Base-by-base conservation (phyloP, 2,113 vertebrate genomes). In the Dinomys branickii region DNA sequence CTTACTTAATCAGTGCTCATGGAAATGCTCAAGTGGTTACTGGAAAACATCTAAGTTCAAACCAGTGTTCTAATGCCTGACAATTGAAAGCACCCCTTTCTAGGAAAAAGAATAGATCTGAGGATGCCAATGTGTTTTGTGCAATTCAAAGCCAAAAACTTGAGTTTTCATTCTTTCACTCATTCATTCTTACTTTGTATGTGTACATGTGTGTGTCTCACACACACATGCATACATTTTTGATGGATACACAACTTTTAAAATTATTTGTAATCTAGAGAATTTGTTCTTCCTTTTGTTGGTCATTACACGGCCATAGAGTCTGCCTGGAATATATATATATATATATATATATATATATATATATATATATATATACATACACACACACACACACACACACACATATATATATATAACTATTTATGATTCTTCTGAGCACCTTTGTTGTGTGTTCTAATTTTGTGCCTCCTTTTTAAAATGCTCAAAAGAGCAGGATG, bases 361-460 rank as follows among this genome's bases (percentile, higher is more conserved):
- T n/a, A n/a, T n/a, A n/a, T n/a, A n/a, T n/a, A n/a, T n/a, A n/a
- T n/a, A n/a, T n/a, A n/a, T n/a, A n/a, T n/a, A n/a, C n/a, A n/a
- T n/a, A n/a, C n/a, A n/a, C n/a, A n/a, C n/a, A n/a, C n/a, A n/a
- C n/a, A n/a, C n/a, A n/a, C n/a, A n/a, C n/a, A n/a, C n/a, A n/a
- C n/a, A n/a, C n/a, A n/a, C n/a, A n/a, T n/a, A 50, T 69, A 12
- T 71, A 54, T 65, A 71, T 67, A 30, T 96, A 52, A 85, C 38
- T 94, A 7, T 85, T 28, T 35, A 0, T 91, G 80, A 89, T 26
- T 90, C 59, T 96, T 22, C 61, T 73, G 84, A 52, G 54, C 44
- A 35, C 47, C 61, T 97, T 85, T 81, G 87, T 94, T 91, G 26
- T 88, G 86, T 88, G 38, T 94, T 95, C 77, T 97, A 77, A 65